Evolutionary conservation across 2,113 vertebrate genomes (phyloP), one percentile per base, ranked within the genome.

Genomic region (Dipodomys ordii): DNA sequence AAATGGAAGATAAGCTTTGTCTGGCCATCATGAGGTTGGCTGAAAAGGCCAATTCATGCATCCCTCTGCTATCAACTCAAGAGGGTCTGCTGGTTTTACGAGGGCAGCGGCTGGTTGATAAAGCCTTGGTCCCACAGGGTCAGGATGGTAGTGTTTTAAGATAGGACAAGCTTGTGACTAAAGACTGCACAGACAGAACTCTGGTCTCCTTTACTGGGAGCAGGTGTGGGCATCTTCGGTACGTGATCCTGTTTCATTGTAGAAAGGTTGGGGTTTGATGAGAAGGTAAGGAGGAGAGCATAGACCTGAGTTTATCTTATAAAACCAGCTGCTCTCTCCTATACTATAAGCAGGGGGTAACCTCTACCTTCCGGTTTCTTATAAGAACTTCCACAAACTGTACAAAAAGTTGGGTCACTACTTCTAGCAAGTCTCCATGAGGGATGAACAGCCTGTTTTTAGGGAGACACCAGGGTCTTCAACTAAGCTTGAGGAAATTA

Each of bases 11-110:
- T 98, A 98, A 98, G 97, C 97, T 88, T 69, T 97, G 98, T 97
- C 98, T 98, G 98, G 97, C 96, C 97, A 95, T 87, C 13, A 67
- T 6, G 97, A 93, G 91, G 85, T 87, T 84, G 96, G 87, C 94
- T 98, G 97, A 97, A 98, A 98, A 97, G 98, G 87, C 97, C 94
- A 94, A 98, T 98, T 98, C 98, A 98, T 98, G 93, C 88, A 23
- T 85, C 64, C 87, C 83, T 18, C 30, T 32, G 90, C 96, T 99
- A 98, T 98, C 98, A 96, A 96, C 15, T 39, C 79, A 46, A 91
- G 91, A 91, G 97, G 96, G 97, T 95, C 69, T 15, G 92, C 96
- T 93, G 97, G 96, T 97, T 96, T 92, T 95, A 46, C 72, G 95
- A 94, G 96, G 73, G 74, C 91, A 79, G 65, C 20, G 69, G 64